Percentiles rank a stretch among this genome's conserved stretches.
These are phyloP conservation scores for Melitaea cinxia DNA, from an alignment of 1,140 invertebrate species.

Conservation along the genomic window DNA sequence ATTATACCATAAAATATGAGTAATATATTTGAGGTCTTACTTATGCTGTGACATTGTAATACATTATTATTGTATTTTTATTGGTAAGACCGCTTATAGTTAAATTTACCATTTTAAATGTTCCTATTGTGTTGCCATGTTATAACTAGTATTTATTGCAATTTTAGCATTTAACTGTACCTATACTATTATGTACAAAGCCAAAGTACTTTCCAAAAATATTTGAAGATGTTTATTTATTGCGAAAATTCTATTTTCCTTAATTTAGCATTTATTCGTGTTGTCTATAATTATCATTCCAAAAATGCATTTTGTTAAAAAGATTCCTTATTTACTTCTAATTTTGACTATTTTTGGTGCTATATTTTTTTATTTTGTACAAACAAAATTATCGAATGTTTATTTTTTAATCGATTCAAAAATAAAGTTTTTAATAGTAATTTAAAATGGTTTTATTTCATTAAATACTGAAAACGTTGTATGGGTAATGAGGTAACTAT, in stretches of 20 bases:
- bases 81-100: too few species aligned
- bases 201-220: constrained; percentile 22
- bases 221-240: constrained; percentile 18
- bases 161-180: constrained; percentile 15
- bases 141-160: constrained; percentile 21
- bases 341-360: constrained; percentile 24
- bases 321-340: constrained; percentile 3
- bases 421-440: not conserved
- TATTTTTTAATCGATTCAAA: not conserved
- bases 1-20: too few species aligned
- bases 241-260: not conserved
- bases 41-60: too few species aligned
- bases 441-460: not conserved
- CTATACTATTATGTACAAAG: constrained; percentile 5
- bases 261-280: not conserved
- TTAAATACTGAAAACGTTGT: too few species aligned
- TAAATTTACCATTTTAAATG: constrained; percentile 14
- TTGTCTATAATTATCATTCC: constrained; percentile 38
- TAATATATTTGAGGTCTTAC: too few species aligned
- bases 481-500: too few species aligned
- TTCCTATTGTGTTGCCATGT: constrained; percentile 61
- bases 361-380: constrained; percentile 16
- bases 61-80: too few species aligned
- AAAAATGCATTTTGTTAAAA: constrained; percentile 14
- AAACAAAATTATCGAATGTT: not conserved